Conservation (phyloP, 2,113 vertebrate species). For the Ginglymostoma cirratum region DNA sequence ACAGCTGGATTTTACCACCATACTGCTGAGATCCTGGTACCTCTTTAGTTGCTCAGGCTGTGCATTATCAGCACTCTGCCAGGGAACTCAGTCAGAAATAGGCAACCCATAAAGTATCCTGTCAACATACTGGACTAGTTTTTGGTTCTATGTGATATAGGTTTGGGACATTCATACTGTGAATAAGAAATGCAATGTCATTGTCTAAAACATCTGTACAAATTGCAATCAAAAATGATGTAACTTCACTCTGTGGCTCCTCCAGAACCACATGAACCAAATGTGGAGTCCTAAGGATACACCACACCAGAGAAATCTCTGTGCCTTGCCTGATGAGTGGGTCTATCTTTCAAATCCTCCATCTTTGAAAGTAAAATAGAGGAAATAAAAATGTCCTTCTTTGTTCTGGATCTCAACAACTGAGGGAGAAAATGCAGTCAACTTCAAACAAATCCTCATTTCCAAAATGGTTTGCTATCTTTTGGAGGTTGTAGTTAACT, state of each 20-base stretch:
- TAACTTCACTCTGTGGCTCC: background rate
- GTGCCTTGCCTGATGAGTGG: background rate
- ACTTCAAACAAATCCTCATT: background rate
- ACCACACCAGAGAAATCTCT: background rate
- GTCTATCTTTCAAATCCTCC: background rate
- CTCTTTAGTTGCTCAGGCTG: background rate
- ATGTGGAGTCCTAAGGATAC: background rate
- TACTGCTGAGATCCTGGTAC: background rate
- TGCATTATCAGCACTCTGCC: background rate
- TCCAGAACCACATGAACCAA: background rate
- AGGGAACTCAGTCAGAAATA: background rate
- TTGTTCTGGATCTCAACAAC: background rate
- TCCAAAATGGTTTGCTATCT: background rate
- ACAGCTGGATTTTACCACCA: background rate
- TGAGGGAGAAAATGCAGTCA: background rate
- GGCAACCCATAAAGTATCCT: background rate
- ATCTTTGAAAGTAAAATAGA: background rate
- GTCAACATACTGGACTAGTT: background rate
- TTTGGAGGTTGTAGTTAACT: background rate
- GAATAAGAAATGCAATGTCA: background rate
- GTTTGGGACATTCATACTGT: background rate
- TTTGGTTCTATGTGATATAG: background rate
- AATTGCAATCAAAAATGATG: background rate
- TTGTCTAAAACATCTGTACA: background rate
- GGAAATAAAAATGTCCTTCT: background rate